Conservation (phyloP, 23 tunicate genomes). For the Ciona savignyi region DNA sequence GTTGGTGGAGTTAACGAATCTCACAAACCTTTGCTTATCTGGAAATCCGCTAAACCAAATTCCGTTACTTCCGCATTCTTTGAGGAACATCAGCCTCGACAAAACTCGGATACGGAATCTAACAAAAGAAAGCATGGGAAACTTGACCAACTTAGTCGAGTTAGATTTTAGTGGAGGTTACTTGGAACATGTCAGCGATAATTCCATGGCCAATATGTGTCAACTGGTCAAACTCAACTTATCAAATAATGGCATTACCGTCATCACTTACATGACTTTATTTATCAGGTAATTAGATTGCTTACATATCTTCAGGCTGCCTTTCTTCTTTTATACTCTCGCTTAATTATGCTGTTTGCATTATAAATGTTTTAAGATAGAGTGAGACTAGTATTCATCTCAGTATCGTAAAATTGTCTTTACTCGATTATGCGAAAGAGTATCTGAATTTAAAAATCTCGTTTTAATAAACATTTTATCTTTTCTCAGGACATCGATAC, state of each 20-base stretch:
- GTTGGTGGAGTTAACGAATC: slow-evolving; percentile 1
- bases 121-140: slow-evolving; percentile 8
- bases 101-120: neutral
- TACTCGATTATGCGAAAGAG: too few species aligned
- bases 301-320: too few species aligned
- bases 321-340: too few species aligned
- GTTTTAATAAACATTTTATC: too few species aligned
- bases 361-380: too few species aligned
- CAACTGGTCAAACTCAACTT: slow-evolving; percentile 17
- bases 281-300: too few species aligned
- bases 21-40: slow-evolving; percentile 16
- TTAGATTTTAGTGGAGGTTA: slow-evolving; percentile 10
- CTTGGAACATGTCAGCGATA: slow-evolving; percentile 11
- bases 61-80: slow-evolving; percentile 8
- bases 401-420: too few species aligned
- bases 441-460: too few species aligned
- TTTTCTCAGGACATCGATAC: too few species aligned
- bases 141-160: neutral
- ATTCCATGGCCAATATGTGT: slow-evolving; percentile 1
- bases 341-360: too few species aligned
- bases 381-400: too few species aligned
- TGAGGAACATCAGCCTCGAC: slow-evolving; percentile 5
- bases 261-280: too few species aligned
- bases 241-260: slow-evolving; percentile 23
- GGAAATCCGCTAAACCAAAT: slow-evolving; percentile 15